Conservation (phyloP, 2,113 vertebrate species). For the Rhinopomastus cyanomelas region DNA sequence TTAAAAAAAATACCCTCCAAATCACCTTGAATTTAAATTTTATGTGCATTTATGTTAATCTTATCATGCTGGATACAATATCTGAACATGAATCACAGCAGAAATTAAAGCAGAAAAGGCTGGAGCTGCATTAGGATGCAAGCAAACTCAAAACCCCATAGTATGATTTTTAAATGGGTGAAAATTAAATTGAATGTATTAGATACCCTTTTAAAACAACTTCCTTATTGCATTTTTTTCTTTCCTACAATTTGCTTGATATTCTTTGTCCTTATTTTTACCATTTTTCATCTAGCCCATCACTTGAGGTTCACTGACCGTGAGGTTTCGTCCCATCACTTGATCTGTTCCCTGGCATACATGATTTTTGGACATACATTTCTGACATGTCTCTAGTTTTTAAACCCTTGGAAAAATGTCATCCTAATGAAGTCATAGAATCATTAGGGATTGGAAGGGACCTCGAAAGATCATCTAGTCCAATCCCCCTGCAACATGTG, state of each 20-base stretch:
- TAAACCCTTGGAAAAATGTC: not conserved
- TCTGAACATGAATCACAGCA: not conserved
- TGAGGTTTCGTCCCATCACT: not conserved
- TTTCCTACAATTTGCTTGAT: constrained; percentile 11
- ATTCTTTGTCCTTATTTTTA: constrained; percentile 25
- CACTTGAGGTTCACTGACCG: not conserved
- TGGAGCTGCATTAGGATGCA: not conserved
- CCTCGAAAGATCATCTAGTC: too few relatives aligned
- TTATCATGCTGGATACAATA: not conserved
- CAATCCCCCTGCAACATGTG: too few relatives aligned
- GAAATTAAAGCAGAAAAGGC: not conserved
- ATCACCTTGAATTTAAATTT: not conserved
- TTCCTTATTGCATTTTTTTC: constrained; percentile 21
- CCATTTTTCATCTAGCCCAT: not conserved
- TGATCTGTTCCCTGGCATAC: not conserved
- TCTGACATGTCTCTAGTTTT: not conserved
- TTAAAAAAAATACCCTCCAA: not conserved
- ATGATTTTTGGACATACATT: not conserved
- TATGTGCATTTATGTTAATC: constrained; percentile 11
- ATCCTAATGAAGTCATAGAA: not conserved
- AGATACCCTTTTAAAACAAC: constrained; percentile 16
- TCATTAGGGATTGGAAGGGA: too few relatives aligned
- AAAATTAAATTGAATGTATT: constrained; percentile 9
- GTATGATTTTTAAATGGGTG: not conserved
- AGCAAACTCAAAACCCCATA: not conserved